Base-by-base conservation (phyloP, 23 tunicate species). In the Ascidia mentula region DNA sequence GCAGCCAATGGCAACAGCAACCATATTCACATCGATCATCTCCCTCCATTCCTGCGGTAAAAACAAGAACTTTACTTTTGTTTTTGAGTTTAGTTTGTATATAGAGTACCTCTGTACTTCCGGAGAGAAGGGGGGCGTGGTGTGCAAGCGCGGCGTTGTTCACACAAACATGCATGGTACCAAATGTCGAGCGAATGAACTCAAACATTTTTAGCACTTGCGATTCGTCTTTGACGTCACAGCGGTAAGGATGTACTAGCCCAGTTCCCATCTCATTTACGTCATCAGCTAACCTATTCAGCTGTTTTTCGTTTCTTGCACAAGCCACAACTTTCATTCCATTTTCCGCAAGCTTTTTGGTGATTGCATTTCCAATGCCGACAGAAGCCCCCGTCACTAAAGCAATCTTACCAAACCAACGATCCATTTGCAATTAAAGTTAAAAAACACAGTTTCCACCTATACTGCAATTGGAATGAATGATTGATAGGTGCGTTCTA, bases 1-100 rank as follows among this genome's bases (percentile, higher is more conserved):
- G 31, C 83, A 59, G 36, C 80, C 84, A 35, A 90, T 80, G 75
- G 82, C 34, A 20, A 81, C 39, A 5, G 82, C 96, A 36, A 90
- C 28, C 20, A 90, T 86, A 45, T 90, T 90, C 31, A 85, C 82
- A 40, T 83, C 89, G 34, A 89, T 18, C 86, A 90, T 85, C 0
- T 69, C 75, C 26, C 60, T 69, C 96, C 96, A 90, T 34, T 85
- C 82, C 89, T 85, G 13, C 13, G 13, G n/a, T n/a, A n/a, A n/a
- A n/a, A n/a, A n/a, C n/a, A n/a, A n/a, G n/a, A n/a, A n/a, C n/a
- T n/a, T n/a, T n/a, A n/a, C n/a, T n/a, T n/a, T n/a, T n/a, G n/a
- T n/a, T n/a, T n/a, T n/a, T n/a, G n/a, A n/a, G n/a, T n/a, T n/a
- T n/a, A n/a, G n/a, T n/a, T n/a, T n/a, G n/a, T n/a, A n/a, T n/a